These are phyloP conservation scores for Alcis repandata DNA, from an alignment of 2,888 invertebrate species.

Conservation along the genomic window DNA sequence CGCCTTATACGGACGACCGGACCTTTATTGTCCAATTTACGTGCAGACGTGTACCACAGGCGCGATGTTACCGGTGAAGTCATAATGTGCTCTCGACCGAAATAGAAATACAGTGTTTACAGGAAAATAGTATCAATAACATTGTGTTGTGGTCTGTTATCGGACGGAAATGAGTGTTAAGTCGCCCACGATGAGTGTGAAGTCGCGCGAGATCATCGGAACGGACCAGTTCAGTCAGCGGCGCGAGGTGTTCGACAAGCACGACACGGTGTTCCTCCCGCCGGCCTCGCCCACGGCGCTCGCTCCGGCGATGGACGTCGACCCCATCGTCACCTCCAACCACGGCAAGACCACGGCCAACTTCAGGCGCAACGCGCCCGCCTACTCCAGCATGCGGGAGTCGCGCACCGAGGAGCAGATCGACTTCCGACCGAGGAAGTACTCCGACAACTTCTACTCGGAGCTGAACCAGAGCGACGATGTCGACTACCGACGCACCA, in stretches of 20 bases:
- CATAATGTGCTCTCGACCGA: constrained; percentile 82
- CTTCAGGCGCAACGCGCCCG: constrained; percentile 78
- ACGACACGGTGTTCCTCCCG: constrained; percentile 83
- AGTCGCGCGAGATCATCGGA: constrained; percentile 83
- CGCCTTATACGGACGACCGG: constrained; percentile 81
- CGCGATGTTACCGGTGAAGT: constrained; percentile 84
- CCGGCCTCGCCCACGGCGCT: constrained; percentile 68
- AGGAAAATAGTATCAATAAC: constrained; percentile 85
- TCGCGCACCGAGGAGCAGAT: constrained; percentile 71
- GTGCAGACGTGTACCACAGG: constrained; percentile 76
- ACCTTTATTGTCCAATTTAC: constrained; percentile 83
- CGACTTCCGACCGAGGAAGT: constrained; percentile 79
- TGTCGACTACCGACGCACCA: constrained; percentile 78
- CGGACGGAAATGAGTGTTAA: constrained; percentile 83
- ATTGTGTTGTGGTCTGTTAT: constrained; percentile 85
- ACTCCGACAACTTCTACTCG: constrained; percentile 81
- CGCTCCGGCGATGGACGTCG: constrained; percentile 67
- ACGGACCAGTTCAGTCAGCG: constrained; percentile 83
- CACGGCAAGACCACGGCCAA: constrained; percentile 80
- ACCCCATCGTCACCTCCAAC: constrained; percentile 78
- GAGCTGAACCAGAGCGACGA: constrained; percentile 79
- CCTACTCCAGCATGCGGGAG: constrained; percentile 82
- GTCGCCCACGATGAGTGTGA: constrained; percentile 82
- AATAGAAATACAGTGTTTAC: constrained; percentile 83
- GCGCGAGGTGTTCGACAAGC: constrained; percentile 83